Evolutionary conservation across 1,140 invertebrate species (phyloP).

Genomic region (Pseudomyrmex flavicornis): DNA sequence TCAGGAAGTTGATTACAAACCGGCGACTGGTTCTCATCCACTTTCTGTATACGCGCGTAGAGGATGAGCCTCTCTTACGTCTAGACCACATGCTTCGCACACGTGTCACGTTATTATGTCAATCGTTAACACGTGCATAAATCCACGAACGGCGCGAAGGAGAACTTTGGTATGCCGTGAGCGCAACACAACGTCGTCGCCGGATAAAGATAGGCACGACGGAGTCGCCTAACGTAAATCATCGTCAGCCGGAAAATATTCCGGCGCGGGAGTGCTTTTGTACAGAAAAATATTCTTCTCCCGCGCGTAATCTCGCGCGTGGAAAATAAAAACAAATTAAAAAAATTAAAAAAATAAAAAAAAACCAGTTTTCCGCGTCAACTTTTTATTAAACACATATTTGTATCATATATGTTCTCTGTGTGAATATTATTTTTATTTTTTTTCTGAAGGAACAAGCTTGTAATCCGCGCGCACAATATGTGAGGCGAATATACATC

Average conservation of each 20-base stretch:
- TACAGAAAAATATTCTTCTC: conserved; percentile 12
- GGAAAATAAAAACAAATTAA: too few species aligned
- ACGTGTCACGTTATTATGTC: conserved; percentile 75
- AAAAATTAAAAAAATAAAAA: too few species aligned
- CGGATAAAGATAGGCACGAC: conserved; percentile 48
- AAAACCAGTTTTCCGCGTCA: neutral
- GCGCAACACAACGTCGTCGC: conserved; percentile 4
- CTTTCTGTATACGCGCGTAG: conserved; percentile 34
- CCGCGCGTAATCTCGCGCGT: neutral
- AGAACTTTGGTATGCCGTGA: conserved; percentile 37
- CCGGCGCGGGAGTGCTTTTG: neutral
- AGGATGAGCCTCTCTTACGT: conserved; percentile 22
- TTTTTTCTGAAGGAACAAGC: neutral
- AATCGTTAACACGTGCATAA: conserved; percentile 78
- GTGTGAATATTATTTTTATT: neutral
- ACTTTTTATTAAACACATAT: conserved; percentile 5
- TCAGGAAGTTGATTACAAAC: conserved; percentile 8
- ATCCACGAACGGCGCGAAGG: conserved; percentile 40
- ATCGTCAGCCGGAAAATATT: conserved; percentile 46
- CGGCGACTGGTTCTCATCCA: conserved; percentile 22
- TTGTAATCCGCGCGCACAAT: too few species aligned
- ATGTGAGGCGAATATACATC: too few species aligned
- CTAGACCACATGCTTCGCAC: conserved; percentile 67
- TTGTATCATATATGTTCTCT: too few species aligned
- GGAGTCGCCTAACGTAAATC: conserved; percentile 25